Evolutionary conservation across 2,888 invertebrate species (phyloP).

Genomic region (Tenthredo mesomela): DNA sequence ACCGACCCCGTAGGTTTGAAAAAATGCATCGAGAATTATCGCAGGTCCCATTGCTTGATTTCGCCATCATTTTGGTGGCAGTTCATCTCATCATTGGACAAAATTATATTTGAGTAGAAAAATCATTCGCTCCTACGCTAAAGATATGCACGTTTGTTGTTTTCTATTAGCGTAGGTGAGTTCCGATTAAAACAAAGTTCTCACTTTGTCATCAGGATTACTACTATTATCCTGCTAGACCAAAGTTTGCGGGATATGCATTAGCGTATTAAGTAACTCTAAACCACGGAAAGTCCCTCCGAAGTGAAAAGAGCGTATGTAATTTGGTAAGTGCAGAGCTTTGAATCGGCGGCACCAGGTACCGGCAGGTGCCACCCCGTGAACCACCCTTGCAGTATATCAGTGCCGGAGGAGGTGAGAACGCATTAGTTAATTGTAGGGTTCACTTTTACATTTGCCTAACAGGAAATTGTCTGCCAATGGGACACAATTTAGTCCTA

Average conservation of each 20-base stretch:
- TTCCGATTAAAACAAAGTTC: conserved; percentile 20
- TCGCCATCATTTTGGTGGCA: no score
- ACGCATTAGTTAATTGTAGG: conserved; percentile 68
- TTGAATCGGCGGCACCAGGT: conserved; percentile 74
- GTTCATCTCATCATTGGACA: not conserved
- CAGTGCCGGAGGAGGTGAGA: conserved; percentile 52
- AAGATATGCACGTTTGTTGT: not conserved
- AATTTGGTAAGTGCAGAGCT: conserved; percentile 71
- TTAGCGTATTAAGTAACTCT: conserved; percentile 64
- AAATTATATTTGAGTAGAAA: not conserved
- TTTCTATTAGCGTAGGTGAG: not conserved
- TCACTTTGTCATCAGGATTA: conserved; percentile 32
- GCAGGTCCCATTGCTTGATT: no score
- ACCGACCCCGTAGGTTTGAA: not conserved
- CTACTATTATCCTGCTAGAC: not conserved
- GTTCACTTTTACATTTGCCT: conserved; percentile 55
- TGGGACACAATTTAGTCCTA: conserved; percentile 52
- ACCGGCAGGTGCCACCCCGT: conserved; percentile 55
- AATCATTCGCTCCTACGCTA: not conserved
- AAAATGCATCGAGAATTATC: not conserved
- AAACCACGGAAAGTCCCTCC: conserved; percentile 55
- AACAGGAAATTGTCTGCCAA: conserved; percentile 55
- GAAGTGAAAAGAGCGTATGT: conserved; percentile 54
- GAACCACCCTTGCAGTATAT: conserved; percentile 24
- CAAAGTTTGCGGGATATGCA: conserved; percentile 47